Evolutionary conservation across 1,140 invertebrate genomes (phyloP), one percentile per base, ranked within the genome.

Genomic region (Pseudachorutes palmiensis): DNA sequence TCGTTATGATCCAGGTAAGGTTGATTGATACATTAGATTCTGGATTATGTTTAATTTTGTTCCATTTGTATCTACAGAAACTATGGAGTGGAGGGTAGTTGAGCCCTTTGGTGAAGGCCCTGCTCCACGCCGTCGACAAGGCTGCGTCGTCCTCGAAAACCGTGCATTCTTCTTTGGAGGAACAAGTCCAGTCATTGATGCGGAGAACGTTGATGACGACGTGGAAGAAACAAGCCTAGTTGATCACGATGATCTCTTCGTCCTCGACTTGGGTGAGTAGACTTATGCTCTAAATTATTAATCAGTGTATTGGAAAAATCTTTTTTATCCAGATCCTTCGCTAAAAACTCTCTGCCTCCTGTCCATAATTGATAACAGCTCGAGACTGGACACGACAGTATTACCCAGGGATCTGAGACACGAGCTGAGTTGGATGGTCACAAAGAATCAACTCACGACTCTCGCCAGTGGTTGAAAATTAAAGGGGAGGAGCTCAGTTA

Each of bases 91-190:
- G 66, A 65, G 81, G 66, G 74, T 79, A 60, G 76, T 91, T 1
- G 80, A 83, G 68, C 79, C 83, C 2, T 76, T 77, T 48, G 87
- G 87, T 1, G 72, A 77, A 49, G 74, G 79, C n/a, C 89, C 89
- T 0, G 84, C 83, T 73, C 82, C 86, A 12, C 78, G 91, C 41
- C 80, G 91, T 73, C 79, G 91, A 49, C 91, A 93, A 77, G 88
- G 86, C 57, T 91, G 88, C 75, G 80, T 90, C 72, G 79, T 89
- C 2, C 82, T 88, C 70, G 83, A 82, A 24, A 82, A 87, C 70
- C 82, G 83, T 75, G 81, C 92, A 63, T 92, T 85, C 75, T 78
- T 94, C 45, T 94, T 94, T 80, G 91, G 91, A 36, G 91, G 91
- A 49, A 92, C 90, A 63, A 91, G 87, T 84, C 87, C 80, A 75